A percentile compares a stretch with the other conserved stretches of the same genome.
These are phyloP conservation scores for Schizopygopsis malacanthus DNA, from an alignment of 2,797 vertebrate species.

Conservation along the genomic window DNA sequence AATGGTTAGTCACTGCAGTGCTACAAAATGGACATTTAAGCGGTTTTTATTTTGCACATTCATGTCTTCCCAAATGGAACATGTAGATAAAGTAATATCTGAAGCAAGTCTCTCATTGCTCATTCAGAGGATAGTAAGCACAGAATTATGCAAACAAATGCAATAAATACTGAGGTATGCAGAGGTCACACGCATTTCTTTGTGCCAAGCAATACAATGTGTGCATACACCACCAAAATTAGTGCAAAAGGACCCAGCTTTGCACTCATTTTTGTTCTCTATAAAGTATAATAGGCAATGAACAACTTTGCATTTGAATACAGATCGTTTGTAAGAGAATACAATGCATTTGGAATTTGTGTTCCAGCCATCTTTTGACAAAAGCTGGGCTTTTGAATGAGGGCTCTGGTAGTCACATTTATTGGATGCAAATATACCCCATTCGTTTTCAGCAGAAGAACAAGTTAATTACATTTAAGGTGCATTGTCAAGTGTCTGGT, in stretches of 20 bases:
- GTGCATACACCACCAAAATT: not conserved
- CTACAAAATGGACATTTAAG: slow-evolving; percentile 3
- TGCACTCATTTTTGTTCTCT: slow-evolving; percentile 8
- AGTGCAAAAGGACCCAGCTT: slow-evolving; percentile 1
- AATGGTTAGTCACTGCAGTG: not conserved
- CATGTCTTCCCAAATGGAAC: slow-evolving; percentile 26
- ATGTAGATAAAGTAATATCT: slow-evolving; percentile 34
- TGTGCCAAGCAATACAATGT: not conserved
- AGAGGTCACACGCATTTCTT: slow-evolving; percentile 10
- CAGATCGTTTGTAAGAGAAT: slow-evolving; percentile 21
- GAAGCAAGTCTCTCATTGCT: slow-evolving; percentile 25
- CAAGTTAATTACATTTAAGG: slow-evolving; percentile 39
- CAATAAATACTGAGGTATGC: not conserved
- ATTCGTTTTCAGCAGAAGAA: slow-evolving; percentile 27
- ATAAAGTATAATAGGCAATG: slow-evolving; percentile 25
- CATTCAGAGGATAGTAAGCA: slow-evolving; percentile 31
- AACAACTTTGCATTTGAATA: slow-evolving; percentile 39
- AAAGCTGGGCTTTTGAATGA: slow-evolving; percentile 33
- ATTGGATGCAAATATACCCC: slow-evolving; percentile 29
- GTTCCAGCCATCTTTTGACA: slow-evolving; percentile 32
- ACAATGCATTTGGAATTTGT: slow-evolving; percentile 28
- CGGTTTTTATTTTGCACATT: slow-evolving; percentile 12
- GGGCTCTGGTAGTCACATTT: slow-evolving; percentile 10
- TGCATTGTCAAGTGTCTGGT: slow-evolving; percentile 11
- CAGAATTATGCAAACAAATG: slow-evolving; percentile 36